Conservation (phyloP, 1,140 invertebrate genomes). For the Stratiolaelaps scimitus region DNA sequence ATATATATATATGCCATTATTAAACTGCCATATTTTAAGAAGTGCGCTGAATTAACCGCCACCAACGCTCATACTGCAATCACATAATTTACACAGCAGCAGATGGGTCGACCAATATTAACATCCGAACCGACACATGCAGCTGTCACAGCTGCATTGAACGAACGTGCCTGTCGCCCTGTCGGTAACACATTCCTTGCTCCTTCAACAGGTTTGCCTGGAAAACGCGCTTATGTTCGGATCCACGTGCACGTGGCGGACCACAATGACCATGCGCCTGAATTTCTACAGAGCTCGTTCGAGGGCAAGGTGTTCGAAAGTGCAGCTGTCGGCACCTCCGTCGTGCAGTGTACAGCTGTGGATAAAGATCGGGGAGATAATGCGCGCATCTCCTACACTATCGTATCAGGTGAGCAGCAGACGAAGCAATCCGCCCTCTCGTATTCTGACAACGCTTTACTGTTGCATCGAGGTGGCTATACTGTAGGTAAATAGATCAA, state of each 20-base stretch:
- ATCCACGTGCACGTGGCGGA: constrained; percentile 67
- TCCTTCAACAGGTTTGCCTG: constrained; percentile 55
- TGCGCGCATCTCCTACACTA: constrained; percentile 62
- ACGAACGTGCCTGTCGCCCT: too few relatives aligned
- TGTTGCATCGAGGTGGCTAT: neutral
- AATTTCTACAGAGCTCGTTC: constrained; percentile 59
- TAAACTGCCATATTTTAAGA: too few relatives aligned
- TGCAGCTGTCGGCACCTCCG: constrained; percentile 55
- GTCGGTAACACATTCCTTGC: too few relatives aligned
- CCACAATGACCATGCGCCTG: constrained; percentile 75
- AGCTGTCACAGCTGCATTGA: too few relatives aligned
- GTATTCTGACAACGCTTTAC: neutral
- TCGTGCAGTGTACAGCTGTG: constrained; percentile 58
- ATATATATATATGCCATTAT: too few relatives aligned
- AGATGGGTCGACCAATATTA: too few relatives aligned
- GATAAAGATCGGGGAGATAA: constrained; percentile 70
- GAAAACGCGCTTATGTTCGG: constrained; percentile 66
- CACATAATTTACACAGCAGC: too few relatives aligned
- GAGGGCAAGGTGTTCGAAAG: constrained; percentile 63
- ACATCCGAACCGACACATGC: too few relatives aligned
- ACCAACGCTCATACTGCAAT: too few relatives aligned
- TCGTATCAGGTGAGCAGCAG: constrained; percentile 51
- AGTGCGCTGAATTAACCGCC: too few relatives aligned
- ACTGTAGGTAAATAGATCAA: neutral
- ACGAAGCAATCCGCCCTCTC: neutral